These are phyloP conservation scores for Ciconia nigra DNA, from an alignment of 2,797 vertebrate species.

Conservation along the genomic window DNA sequence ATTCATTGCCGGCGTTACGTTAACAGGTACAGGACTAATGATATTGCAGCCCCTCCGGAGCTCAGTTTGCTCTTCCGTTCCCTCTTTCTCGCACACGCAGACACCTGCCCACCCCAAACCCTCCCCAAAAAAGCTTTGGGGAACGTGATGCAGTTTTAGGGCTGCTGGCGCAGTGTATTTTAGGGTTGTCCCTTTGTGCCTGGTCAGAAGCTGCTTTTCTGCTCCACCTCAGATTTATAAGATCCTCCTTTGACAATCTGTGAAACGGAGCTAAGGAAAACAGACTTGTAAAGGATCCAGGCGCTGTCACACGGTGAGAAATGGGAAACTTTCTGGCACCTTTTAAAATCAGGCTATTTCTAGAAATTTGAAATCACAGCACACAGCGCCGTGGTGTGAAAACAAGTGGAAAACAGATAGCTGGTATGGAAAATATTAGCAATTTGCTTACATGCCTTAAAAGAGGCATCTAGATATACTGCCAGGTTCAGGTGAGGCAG, in stretches of 20 bases:
- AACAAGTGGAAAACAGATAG: background rate
- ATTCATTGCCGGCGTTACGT: background rate
- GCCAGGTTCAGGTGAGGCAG: background rate
- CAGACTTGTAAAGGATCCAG: background rate
- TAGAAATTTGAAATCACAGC: background rate
- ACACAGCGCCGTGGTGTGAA: fast-evolving
- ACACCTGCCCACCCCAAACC: background rate
- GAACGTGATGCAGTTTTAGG: background rate
- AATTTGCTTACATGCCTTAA: background rate
- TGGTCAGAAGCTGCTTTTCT: background rate
- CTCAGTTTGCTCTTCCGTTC: background rate
- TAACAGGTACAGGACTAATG: background rate
- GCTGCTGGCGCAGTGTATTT: fast-evolving
- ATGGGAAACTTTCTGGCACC: background rate
- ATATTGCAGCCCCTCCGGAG: background rate
- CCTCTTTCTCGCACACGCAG: background rate
- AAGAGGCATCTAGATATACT: fast-evolving
- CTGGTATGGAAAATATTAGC: background rate
- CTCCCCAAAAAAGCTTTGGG: background rate
- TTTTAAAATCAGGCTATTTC: background rate
- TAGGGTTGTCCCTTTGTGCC: background rate
- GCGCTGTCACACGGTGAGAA: background rate
- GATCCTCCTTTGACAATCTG: background rate
- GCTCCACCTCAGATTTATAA: background rate
- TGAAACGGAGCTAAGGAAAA: background rate